Evolutionary conservation across 2,113 vertebrate species (phyloP), one percentile per base, ranked within the genome.

Genomic region (Rhadina sibilatrix): DNA sequence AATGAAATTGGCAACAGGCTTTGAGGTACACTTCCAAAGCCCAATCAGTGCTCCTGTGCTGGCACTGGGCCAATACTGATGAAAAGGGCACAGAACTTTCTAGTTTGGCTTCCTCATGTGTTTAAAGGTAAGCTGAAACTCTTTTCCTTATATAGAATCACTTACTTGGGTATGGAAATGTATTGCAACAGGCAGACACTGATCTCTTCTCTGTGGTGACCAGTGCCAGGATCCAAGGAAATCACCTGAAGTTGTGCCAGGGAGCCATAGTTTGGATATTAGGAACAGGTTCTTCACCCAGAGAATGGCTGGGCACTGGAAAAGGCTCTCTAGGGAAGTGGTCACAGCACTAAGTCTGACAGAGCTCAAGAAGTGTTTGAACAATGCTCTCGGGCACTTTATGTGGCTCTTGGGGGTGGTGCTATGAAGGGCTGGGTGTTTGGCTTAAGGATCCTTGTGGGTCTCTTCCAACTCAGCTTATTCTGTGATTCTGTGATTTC

Each of bases 311-410:
- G 53, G 37, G 27, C 27, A 52, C 27, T 33, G 18, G 53, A 33
- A 60, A 38, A 77, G 31, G 33, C 22, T 69, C 10, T 10, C 18
- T 12, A 23, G 46, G 38, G 18, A 1, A 69, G 46, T 19, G 10
- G 18, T 53, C 27, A 52, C 12, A 53, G 15, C 18, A 53, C 33
- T 9, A 37, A 52, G 5, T 22, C 53, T 33, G 46, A 5, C 9
- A 52, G 53, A 52, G 6, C 2, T 52, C 22, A 33, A 18, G 61
- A 33, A 52, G 12, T 1, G 1, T 38, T 68, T 46, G 33, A 18
- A 46, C 10, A 22, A 23, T 60, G 4, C 10, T 60, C 46, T 1
- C 0, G 0, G 63, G 46, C 18, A 53, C 11, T 6, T 19, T 8
- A 3, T 28, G 72, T 53, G 38, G 16, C 46, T 28, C 15, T n/a